A percentile compares a stretch with the other conserved stretches of the same genome.
phyloP scores from a whole-genome alignment of 2,888 invertebrate genomes.

The Bellardia bayeri region DNA sequence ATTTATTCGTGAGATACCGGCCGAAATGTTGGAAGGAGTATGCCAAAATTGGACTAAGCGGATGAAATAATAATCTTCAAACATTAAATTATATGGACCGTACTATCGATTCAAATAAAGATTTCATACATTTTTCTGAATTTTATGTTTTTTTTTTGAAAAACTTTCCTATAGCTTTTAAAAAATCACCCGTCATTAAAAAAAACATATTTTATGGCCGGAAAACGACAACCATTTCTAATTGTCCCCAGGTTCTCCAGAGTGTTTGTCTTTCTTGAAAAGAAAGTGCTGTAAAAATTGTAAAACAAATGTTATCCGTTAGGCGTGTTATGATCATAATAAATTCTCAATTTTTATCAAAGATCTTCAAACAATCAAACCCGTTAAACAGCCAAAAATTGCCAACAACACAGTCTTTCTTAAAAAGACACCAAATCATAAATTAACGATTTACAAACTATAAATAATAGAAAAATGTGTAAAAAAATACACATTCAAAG shows the following conservation, averaged over 20 bases:
- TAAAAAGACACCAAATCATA: conserved; percentile 45
- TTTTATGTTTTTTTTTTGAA: too few relatives aligned
- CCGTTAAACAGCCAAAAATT: conserved; percentile 58
- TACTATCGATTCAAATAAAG: too few relatives aligned
- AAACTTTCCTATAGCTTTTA: too few relatives aligned
- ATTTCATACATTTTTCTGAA: too few relatives aligned
- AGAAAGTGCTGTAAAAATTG: conserved; percentile 53
- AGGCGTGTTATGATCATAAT: conserved; percentile 65
- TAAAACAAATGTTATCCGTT: conserved; percentile 71
- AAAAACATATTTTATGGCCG: conserved; percentile 23
- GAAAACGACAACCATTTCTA: conserved; percentile 49
- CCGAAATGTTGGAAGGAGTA: too few relatives aligned
- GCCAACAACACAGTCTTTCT: conserved; percentile 9
- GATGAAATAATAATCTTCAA: too few relatives aligned
- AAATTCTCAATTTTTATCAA: conserved; percentile 32
- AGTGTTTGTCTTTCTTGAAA: conserved; percentile 19
- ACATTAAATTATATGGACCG: too few relatives aligned
- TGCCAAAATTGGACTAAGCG: too few relatives aligned
- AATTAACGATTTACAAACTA: conserved; percentile 65
- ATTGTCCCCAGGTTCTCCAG: neutral
- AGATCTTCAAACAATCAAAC: conserved; percentile 21
- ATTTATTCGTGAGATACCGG: too few relatives aligned
- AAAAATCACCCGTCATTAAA: too few relatives aligned
- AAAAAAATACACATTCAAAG: conserved; percentile 45
- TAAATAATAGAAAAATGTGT: conserved; percentile 41